Conservation (phyloP, 2,113 vertebrate species). For the Aspidoscelis tigris region DNA sequence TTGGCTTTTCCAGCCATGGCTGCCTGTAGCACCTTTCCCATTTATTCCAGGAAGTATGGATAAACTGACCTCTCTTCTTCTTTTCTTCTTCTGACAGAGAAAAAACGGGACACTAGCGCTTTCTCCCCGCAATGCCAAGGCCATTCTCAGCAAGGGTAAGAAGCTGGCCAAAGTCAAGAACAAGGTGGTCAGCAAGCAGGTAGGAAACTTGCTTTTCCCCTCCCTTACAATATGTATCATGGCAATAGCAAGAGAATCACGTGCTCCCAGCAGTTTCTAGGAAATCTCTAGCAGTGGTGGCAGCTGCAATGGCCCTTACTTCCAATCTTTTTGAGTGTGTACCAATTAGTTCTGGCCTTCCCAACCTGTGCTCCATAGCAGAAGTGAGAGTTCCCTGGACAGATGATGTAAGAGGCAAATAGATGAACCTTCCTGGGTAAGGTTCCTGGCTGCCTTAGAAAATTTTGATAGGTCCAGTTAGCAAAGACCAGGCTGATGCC, state of each 20-base stretch:
- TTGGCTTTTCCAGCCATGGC: background rate
- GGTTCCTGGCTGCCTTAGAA: background rate
- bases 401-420: background rate
- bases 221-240: no score
- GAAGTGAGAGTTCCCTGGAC: background rate
- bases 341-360: no score
- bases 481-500: background rate
- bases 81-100: constrained; percentile 66
- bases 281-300: no score
- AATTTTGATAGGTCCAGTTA: background rate
- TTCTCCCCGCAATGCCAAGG: constrained; percentile 79
- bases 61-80: background rate
- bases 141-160: constrained; percentile 79
- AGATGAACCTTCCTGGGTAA: background rate
- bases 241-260: no score
- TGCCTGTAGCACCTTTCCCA: background rate
- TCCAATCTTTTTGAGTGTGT: no score
- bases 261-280: no score
- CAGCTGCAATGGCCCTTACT: no score
- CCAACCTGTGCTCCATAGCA: no score
- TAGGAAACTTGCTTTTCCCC: constrained; percentile 17
- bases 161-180: constrained; percentile 77
- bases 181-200: constrained; percentile 78
- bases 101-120: constrained; percentile 79
- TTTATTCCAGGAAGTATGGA: background rate